Evolutionary conservation across 1,140 invertebrate genomes (phyloP), one percentile per base, ranked within the genome.

Genomic region (Proctacanthus coquilletti): DNA sequence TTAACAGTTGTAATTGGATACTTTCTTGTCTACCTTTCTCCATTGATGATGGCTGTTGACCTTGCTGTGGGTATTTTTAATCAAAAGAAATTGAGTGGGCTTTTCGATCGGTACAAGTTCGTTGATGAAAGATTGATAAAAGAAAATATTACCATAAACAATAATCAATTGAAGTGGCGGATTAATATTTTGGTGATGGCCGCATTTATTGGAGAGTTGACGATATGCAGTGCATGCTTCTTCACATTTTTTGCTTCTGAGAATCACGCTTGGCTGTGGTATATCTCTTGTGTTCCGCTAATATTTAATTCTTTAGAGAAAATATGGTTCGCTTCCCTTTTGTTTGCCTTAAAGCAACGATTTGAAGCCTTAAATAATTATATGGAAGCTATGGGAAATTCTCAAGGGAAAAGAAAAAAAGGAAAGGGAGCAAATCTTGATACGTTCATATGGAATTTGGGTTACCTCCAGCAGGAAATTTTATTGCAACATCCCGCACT

Each of bases 31-130:
- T 60, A 60, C 27, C 52, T 60, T 34, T 53, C 52, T 5, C 43
- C 60, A 2, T 46, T 54, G n/a, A 60, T 60, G 54, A 60, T 60
- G 56, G 40, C 38, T 14, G 51, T 53, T 5, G 57, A 60, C 48
- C 50, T 60, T 31, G 23, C 56, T 4, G 47, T 46, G 0, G 48
- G 47, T 0, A 17, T 60, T 5, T 42, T 49, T 5, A 60, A 60
- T 37, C 57, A 60, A 40, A 41, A 42, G 5, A 32, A 47, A 14
- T 30, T 58, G 13, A 52, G 52, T 3, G 45, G 48, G 17, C 31
- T 60, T 0, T 58, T 54, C 19, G 53, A 60, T 27, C 52, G 55
- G 5, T 56, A 60, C 5, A 47, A 45, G 1, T 27, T 39, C 2
- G 52, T 57, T 3, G 57, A 60, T 34, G 53, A 60, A 18, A 49